Conservation (phyloP, 1,140 invertebrate species). For the Aphis craccivora region DNA sequence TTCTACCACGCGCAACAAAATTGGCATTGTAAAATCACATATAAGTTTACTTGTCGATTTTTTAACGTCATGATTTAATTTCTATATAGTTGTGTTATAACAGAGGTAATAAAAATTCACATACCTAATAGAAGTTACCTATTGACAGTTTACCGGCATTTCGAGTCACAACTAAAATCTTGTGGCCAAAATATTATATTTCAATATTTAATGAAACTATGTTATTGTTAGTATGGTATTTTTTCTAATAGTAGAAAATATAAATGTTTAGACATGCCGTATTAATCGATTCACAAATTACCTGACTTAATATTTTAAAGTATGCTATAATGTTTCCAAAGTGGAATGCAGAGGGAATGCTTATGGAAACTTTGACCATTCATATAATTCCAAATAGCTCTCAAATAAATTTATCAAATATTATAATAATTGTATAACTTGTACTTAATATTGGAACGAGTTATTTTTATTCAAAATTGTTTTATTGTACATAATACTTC, state of each 20-base stretch:
- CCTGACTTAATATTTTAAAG: background rate
- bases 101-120: background rate
- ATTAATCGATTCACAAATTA: background rate
- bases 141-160: background rate
- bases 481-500: background rate
- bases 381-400: background rate
- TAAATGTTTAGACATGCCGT: background rate
- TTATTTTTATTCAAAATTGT: background rate
- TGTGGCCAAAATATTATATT: no score
- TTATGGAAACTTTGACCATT: background rate
- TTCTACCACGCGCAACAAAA: background rate
- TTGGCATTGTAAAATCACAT: background rate
- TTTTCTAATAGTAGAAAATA: background rate
- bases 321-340: background rate
- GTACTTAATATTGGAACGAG: background rate
- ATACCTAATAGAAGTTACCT: background rate
- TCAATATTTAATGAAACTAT: background rate
- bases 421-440: background rate
- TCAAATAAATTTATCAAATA: background rate
- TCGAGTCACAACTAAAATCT: background rate
- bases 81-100: background rate
- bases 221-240: background rate
- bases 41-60: background rate
- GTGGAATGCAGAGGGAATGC: background rate
- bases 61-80: background rate